phyloP scores from a whole-genome alignment of 2,113 vertebrate genomes.

The Tragelaphus imberbis region DNA sequence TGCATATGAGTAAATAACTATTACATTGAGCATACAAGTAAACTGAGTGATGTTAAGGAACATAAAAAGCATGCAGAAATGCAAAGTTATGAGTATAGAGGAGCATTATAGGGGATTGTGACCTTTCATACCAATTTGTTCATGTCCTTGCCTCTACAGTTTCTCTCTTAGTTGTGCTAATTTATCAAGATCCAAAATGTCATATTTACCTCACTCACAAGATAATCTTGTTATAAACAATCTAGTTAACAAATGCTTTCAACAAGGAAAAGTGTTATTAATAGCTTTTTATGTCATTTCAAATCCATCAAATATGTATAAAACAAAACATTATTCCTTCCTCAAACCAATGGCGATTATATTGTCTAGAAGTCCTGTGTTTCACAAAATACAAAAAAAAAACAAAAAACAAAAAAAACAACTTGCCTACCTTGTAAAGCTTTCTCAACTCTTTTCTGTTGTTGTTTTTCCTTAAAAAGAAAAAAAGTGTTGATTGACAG shows the following conservation, averaged over 20 bases:
- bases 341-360: slow-evolving; percentile 43
- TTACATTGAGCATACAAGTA: background rate
- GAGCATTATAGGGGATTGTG: background rate
- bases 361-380: slow-evolving; percentile 57
- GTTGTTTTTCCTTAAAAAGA: slow-evolving; percentile 31
- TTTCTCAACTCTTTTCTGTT: slow-evolving; percentile 49
- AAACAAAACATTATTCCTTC: slow-evolving; percentile 41
- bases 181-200: slow-evolving; percentile 47
- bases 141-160: slow-evolving; percentile 19
- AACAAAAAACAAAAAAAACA: background rate
- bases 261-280: slow-evolving; percentile 65
- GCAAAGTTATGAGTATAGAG: background rate
- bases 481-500: background rate
- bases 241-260: slow-evolving; percentile 68
- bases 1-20: background rate
- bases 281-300: slow-evolving; percentile 65
- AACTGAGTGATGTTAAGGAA: background rate
- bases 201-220: slow-evolving; percentile 40
- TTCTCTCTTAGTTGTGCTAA: slow-evolving; percentile 44
- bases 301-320: slow-evolving; percentile 61
- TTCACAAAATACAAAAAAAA: background rate
- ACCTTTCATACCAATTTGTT: background rate
- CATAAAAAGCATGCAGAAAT: background rate
- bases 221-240: slow-evolving; percentile 67
- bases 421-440: slow-evolving; percentile 48